A percentile compares a stretch with the other conserved stretches of the same genome.
These are phyloP conservation scores for Poeciliopsis infans DNA, from an alignment of 2,797 vertebrate species.

Conservation along the genomic window DNA sequence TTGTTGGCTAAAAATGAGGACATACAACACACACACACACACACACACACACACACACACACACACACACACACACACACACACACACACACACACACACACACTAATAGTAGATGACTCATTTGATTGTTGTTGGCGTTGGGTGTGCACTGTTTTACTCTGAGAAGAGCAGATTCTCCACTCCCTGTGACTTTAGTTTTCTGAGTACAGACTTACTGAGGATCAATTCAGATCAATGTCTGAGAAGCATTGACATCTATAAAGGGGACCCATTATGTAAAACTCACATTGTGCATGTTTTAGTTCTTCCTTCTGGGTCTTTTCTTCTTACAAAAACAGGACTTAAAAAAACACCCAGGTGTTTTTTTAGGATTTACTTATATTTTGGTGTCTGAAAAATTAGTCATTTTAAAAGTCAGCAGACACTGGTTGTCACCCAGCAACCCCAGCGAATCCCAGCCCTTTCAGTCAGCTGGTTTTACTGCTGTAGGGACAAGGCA, in stretches of 20 bases:
- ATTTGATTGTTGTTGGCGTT: conserved; percentile 19
- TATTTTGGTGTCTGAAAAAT: no score
- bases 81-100: not conserved
- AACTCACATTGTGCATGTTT: no score
- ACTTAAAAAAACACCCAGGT: no score
- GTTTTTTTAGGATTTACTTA: no score
- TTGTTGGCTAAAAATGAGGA: conserved; percentile 9
- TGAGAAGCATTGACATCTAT: not conserved
- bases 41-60: not conserved
- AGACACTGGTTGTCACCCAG: no score
- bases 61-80: not conserved
- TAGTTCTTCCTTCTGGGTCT: no score
- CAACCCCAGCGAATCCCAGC: no score
- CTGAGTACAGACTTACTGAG: not conserved
- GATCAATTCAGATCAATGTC: not conserved
- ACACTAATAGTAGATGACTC: conserved; percentile 20
- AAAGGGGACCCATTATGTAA: not conserved
- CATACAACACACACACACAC: not conserved
- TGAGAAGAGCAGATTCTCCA: not conserved
- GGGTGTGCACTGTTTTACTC: conserved; percentile 10
- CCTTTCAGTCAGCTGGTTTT: no score
- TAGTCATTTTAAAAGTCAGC: no score
- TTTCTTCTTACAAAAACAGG: no score
- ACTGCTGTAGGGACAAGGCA: no score
- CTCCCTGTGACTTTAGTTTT: not conserved